Evolutionary conservation across 2,888 invertebrate genomes (phyloP).

Genomic region (Eueremaeus valkanovi): DNA sequence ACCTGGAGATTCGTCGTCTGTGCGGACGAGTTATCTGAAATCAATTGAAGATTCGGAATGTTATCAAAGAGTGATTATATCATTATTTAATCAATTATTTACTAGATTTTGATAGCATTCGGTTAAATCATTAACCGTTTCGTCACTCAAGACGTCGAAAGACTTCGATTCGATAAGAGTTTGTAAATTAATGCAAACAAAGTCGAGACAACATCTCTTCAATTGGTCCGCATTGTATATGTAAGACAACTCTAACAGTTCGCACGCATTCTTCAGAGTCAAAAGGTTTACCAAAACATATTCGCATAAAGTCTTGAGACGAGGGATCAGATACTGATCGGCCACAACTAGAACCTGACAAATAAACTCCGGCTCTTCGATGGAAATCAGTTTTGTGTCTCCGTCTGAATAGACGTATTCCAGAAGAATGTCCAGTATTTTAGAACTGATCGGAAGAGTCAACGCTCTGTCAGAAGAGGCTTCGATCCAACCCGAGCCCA

Average conservation of each 20-base stretch:
- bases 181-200: conserved; percentile 69
- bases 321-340: conserved; percentile 70
- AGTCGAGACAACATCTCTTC: conserved; percentile 69
- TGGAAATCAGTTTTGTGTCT: conserved; percentile 58
- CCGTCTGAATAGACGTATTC: conserved; percentile 72
- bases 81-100: no score
- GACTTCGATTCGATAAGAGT: conserved; percentile 65
- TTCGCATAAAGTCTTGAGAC: conserved; percentile 70
- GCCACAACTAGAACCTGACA: conserved; percentile 71
- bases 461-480: conserved; percentile 53
- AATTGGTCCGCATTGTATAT: conserved; percentile 71
- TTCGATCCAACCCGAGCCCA: conserved; percentile 66
- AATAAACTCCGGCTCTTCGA: conserved; percentile 65
- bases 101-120: conserved; percentile 63
- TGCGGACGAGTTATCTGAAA: conserved; percentile 59
- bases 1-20: conserved; percentile 66
- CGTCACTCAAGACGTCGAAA: conserved; percentile 63
- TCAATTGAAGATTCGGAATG: conserved; percentile 40
- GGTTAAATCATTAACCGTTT: conserved; percentile 63
- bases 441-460: conserved; percentile 60
- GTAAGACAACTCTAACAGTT: conserved; percentile 69
- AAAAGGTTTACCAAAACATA: conserved; percentile 63
- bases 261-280: conserved; percentile 69
- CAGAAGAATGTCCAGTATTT: conserved; percentile 63
- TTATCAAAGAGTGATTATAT: no score